A percentile compares a stretch with the other conserved stretches of the same genome.
phyloP scores from a whole-genome alignment of 1,140 invertebrate species.

The Zaprionus ghesquierei region DNA sequence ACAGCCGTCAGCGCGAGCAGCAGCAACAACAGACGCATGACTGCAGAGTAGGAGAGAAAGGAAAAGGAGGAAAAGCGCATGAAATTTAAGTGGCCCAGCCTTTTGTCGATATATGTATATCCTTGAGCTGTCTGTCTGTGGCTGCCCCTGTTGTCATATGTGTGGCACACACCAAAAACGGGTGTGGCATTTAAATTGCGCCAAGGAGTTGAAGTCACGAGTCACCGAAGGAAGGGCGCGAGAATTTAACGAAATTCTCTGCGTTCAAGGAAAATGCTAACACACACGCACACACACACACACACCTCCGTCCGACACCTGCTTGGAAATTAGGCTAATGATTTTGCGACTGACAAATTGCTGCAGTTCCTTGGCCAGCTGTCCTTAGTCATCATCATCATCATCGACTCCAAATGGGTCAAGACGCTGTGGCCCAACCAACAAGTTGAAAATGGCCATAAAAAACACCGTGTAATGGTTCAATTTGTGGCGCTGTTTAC shows the following conservation, averaged over 20 bases:
- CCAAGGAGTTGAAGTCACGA: constrained; percentile 36
- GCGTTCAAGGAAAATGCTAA: constrained; percentile 51
- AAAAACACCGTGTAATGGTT: constrained; percentile 31
- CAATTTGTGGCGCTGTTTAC: constrained; percentile 38
- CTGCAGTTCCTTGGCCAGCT: constrained; percentile 56
- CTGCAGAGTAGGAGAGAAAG: neutral
- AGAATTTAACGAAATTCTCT: constrained; percentile 55
- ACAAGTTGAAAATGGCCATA: constrained; percentile 1
- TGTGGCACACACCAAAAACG: constrained; percentile 28
- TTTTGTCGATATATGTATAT: constrained; percentile 62
- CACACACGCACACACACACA: constrained; percentile 45
- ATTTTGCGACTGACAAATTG: constrained; percentile 72
- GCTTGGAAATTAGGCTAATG: constrained; percentile 66
- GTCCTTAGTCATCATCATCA: constrained; percentile 60
- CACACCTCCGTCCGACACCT: neutral
- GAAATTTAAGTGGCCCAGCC: constrained; percentile 60
- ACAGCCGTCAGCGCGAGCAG: constrained; percentile 46
- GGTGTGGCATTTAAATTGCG: constrained; percentile 80
- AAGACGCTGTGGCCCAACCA: constrained; percentile 5
- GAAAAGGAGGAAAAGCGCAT: neutral
- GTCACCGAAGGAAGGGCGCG: constrained; percentile 49
- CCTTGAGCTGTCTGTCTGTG: constrained; percentile 63
- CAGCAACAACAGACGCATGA: constrained; percentile 60
- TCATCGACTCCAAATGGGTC: constrained; percentile 27
- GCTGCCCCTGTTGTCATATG: constrained; percentile 59